Conservation (phyloP, 2,888 invertebrate species). For the Bugula neritina region DNA sequence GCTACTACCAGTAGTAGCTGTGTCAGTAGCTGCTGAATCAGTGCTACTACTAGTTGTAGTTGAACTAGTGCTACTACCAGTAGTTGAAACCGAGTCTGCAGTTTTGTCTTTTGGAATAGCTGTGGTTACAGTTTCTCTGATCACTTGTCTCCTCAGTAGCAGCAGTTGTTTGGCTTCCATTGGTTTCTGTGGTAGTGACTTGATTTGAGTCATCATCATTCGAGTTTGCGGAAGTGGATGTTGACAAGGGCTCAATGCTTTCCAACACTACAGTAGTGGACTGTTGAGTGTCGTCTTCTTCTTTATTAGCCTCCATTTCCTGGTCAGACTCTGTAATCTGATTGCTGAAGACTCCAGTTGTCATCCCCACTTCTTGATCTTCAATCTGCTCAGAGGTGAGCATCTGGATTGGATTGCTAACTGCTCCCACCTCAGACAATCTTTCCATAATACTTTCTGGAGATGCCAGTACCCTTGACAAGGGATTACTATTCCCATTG, state of each 20-base stretch:
- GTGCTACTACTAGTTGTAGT: not conserved
- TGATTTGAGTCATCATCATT: not conserved
- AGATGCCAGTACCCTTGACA: not conserved
- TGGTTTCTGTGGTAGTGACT: not conserved
- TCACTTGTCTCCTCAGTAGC: not conserved
- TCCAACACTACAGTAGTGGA: too few relatives aligned
- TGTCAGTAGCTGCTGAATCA: not conserved
- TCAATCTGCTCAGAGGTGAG: too few relatives aligned
- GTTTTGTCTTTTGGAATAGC: not conserved
- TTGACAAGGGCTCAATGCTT: not conserved
- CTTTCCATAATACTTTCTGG: not conserved
- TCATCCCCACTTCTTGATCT: too few relatives aligned
- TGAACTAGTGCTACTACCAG: not conserved
- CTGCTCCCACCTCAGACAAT: not conserved
- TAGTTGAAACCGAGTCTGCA: not conserved
- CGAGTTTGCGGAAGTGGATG: not conserved
- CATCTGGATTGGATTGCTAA: too few relatives aligned
- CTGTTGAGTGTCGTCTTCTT: too few relatives aligned
- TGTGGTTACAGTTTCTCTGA: not conserved
- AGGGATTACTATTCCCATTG: not conserved
- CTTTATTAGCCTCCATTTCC: too few relatives aligned
- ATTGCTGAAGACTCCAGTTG: too few relatives aligned
- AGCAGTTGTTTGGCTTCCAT: not conserved
- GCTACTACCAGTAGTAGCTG: not conserved
- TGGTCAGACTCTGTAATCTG: too few relatives aligned